These are phyloP conservation scores for Lasioglossum oenotherae DNA, from an alignment of 2,888 invertebrate genomes.

Conservation along the genomic window DNA sequence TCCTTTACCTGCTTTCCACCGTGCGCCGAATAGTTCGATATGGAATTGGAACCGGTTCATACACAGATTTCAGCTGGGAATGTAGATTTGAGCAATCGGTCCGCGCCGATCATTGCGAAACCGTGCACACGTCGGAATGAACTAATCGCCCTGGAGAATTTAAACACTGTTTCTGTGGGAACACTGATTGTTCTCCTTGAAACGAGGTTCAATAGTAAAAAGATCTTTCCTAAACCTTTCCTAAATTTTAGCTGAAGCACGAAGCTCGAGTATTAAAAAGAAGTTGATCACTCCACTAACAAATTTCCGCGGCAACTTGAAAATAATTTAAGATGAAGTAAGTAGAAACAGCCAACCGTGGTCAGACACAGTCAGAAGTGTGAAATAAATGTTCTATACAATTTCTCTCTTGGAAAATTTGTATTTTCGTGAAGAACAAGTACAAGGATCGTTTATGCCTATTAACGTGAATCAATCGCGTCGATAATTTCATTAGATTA, in stretches of 20 bases:
- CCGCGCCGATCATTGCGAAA: slow-evolving; percentile 56
- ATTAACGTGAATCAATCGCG: background rate
- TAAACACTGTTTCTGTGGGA: background rate
- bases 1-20: background rate
- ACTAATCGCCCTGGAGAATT: slow-evolving; percentile 1
- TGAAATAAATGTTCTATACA: background rate
- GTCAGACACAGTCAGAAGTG: background rate
- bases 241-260: no score
- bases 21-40: slow-evolving; percentile 28
- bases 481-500: background rate
- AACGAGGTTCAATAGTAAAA: background rate
- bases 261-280: no score
- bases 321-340: background rate
- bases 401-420: background rate
- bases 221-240: background rate
- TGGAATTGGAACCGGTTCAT: slow-evolving; percentile 57
- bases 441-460: background rate
- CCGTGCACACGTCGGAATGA: background rate
- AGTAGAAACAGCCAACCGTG: background rate
- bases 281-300: background rate
- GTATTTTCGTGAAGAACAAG: background rate
- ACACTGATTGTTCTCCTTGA: background rate
- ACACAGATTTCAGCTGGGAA: slow-evolving; percentile 54
- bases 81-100: slow-evolving; percentile 64
- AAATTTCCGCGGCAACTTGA: background rate